Evolutionary conservation across 2,797 vertebrate genomes (phyloP).

Genomic region (Parambassis ranga): DNA sequence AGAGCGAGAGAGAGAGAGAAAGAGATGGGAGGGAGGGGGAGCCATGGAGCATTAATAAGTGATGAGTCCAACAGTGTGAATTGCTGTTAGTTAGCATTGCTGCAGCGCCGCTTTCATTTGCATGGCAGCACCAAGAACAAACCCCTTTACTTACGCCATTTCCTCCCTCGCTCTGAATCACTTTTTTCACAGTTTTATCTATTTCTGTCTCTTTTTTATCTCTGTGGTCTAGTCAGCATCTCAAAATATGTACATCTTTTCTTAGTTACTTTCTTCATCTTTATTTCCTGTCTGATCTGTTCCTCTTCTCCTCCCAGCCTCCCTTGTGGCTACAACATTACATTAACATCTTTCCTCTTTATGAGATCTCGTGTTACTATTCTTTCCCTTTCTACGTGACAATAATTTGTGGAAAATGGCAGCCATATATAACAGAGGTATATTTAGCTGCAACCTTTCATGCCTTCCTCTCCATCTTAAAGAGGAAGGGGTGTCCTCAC

Average conservation of each 20-base stretch:
- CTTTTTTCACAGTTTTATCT: constrained; percentile 44
- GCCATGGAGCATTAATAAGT: constrained; percentile 84
- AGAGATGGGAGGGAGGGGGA: constrained; percentile 59
- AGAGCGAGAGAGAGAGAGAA: constrained; percentile 51
- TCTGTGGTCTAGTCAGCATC: constrained; percentile 1
- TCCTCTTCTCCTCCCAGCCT: constrained; percentile 30
- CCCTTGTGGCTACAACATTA: constrained; percentile 18
- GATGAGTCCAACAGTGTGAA: constrained; percentile 85
- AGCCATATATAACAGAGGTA: constrained; percentile 20
- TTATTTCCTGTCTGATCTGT: constrained; percentile 27
- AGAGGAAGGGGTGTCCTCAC: constrained; percentile 47
- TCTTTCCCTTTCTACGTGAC: constrained; percentile 35
- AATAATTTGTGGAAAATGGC: constrained; percentile 51
- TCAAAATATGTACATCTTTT: constrained; percentile 49
- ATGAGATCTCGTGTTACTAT: constrained; percentile 12
- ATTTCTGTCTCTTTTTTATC: constrained; percentile 36
- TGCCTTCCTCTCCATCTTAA: constrained; percentile 8
- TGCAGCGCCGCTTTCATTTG: constrained; percentile 79
- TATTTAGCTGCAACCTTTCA: constrained; percentile 44
- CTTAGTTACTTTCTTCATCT: constrained; percentile 28
- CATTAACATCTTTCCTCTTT: constrained; percentile 13
- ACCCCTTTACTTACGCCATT: constrained; percentile 64
- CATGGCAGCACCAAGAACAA: constrained; percentile 78
- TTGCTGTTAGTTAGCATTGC: constrained; percentile 82
- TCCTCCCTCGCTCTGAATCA: constrained; percentile 44